A percentile compares a stretch with the other conserved stretches of the same genome.
Evolutionary conservation across 2,888 invertebrate genomes (phyloP).

Genomic region (Caenorhabditis sp.): DNA sequence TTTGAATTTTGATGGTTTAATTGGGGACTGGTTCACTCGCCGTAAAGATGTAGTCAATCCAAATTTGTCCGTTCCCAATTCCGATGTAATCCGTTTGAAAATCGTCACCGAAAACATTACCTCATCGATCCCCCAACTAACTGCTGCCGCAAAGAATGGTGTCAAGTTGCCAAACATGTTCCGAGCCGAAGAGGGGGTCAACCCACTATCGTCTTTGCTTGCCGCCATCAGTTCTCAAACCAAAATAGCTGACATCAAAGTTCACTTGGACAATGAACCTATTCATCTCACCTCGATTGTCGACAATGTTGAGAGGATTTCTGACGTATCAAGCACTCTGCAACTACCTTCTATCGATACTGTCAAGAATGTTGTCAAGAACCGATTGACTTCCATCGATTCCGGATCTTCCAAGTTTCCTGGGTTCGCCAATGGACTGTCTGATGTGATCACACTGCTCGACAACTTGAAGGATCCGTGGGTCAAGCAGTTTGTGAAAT

Average conservation of each 20-base stretch:
- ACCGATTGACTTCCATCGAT: background rate
- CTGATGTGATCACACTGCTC: background rate
- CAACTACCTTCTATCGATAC: too few species aligned
- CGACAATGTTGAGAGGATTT: background rate
- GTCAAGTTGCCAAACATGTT: background rate
- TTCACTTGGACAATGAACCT: too few species aligned
- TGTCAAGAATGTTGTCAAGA: background rate
- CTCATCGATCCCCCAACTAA: too few species aligned
- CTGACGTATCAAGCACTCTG: too few species aligned
- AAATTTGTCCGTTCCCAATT: too few species aligned
- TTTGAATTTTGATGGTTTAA: too few species aligned
- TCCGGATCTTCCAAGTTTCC: background rate
- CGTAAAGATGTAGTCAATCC: too few species aligned
- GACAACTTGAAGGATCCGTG: background rate
- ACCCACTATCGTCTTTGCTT: background rate
- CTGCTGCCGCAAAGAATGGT: background rate
- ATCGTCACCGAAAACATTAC: too few species aligned
- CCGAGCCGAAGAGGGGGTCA: background rate
- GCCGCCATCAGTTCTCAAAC: background rate
- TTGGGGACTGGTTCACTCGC: too few species aligned
- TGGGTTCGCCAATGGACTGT: background rate
- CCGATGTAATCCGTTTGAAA: too few species aligned
- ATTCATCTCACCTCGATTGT: too few species aligned
- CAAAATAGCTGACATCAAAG: too few species aligned
- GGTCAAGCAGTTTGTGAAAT: background rate